Percentiles rank a stretch among this genome's conserved stretches.
These are phyloP conservation scores for Symphodus melops DNA, from an alignment of 2,113 vertebrate species.

Conservation along the genomic window DNA sequence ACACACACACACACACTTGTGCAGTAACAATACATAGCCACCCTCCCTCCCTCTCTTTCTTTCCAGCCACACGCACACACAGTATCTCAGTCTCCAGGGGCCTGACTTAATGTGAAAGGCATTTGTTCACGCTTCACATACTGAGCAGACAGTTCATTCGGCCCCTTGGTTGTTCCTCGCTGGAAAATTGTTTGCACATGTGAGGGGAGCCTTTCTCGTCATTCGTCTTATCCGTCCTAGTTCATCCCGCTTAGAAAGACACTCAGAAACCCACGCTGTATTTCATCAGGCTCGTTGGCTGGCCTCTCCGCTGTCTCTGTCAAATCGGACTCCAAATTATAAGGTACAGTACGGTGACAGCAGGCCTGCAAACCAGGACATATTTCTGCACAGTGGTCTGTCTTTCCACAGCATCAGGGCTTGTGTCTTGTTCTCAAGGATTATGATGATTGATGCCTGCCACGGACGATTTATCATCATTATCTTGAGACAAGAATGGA, in stretches of 20 bases:
- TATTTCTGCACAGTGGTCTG: slow-evolving; percentile 4
- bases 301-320: not conserved
- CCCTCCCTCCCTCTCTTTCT: not conserved
- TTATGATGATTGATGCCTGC: slow-evolving; percentile 33
- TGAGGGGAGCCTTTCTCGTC: slow-evolving; percentile 54
- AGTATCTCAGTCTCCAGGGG: slow-evolving; percentile 21
- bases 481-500: not conserved
- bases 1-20: slow-evolving; percentile 2
- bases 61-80: slow-evolving; percentile 20
- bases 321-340: slow-evolving; percentile 20
- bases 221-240: slow-evolving; percentile 63
- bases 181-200: slow-evolving; percentile 76
- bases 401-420: slow-evolving; percentile 8
- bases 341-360: not conserved
- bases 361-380: not conserved
- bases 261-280: slow-evolving; percentile 34
- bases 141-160: slow-evolving; percentile 72
- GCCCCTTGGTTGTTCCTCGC: slow-evolving; percentile 46
- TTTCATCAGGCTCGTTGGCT: slow-evolving; percentile 31
- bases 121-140: slow-evolving; percentile 70
- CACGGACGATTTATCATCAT: not conserved
- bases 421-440: slow-evolving; percentile 11
- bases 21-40: slow-evolving; percentile 21
- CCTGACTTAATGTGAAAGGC: slow-evolving; percentile 66
- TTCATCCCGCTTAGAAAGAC: slow-evolving; percentile 47